phyloP scores from a whole-genome alignment of 1,140 invertebrate species.

The Heterodera carotae region DNA sequence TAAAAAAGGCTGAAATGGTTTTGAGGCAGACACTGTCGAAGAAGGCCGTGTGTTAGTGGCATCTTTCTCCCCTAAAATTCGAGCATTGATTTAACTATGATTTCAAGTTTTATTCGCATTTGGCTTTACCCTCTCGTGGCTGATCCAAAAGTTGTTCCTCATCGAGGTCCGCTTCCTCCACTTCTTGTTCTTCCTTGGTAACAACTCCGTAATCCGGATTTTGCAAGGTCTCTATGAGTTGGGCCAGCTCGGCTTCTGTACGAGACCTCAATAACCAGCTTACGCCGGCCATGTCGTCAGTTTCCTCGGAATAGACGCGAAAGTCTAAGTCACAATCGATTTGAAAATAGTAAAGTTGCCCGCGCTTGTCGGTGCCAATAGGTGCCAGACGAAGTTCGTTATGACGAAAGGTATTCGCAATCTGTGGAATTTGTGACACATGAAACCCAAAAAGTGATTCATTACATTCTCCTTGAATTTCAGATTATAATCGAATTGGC shows the following conservation, averaged over 20 bases:
- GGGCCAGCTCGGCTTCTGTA: conserved; percentile 31
- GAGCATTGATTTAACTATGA: neutral
- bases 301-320: conserved; percentile 48
- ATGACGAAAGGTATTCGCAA: conserved; percentile 43
- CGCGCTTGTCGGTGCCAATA: conserved; percentile 42
- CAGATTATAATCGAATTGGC: conserved; percentile 52
- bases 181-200: conserved; percentile 25
- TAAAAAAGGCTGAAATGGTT: conserved; percentile 28
- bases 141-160: conserved; percentile 42
- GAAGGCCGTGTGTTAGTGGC: neutral
- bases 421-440: conserved; percentile 34
- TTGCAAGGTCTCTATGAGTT: conserved; percentile 36
- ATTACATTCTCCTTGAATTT: conserved; percentile 56
- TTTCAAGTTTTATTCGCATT: neutral
- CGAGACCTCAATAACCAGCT: conserved; percentile 46
- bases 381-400: conserved; percentile 50
- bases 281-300: conserved; percentile 45
- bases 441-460: neutral
- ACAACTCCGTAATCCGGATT: conserved; percentile 39
- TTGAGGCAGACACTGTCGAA: neutral
- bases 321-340: conserved; percentile 46
- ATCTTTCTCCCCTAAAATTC: neutral
- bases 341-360: conserved; percentile 45
- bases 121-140: conserved; percentile 10
- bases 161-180: conserved; percentile 48